Evolutionary conservation across 1,140 invertebrate species (phyloP), one percentile per base, ranked within the genome.

Genomic region (Acromyrmex charruanus): DNA sequence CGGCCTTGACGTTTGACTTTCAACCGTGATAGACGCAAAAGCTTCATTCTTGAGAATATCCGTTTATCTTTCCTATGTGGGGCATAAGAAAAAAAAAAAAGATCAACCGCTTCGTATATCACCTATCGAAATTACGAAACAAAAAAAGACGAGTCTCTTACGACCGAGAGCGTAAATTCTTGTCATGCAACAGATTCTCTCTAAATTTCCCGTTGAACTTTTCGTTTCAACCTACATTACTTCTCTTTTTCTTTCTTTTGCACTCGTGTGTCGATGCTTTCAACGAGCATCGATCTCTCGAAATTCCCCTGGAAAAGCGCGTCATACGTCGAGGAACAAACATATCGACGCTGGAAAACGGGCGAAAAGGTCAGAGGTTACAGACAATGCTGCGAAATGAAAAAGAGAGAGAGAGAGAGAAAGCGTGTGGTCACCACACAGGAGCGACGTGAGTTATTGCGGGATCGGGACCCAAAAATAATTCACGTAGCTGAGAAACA

Each of bases 371-470:
- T 71, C 35, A 71, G 51, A 81, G 66, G 51, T 81, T 59, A 31
- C 28, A 6, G 61, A 72, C 51, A 58, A 81, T 49, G n/a, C 65
- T 58, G 51, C 28, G 31, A 72, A 44, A 72, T 81, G 49, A 65
- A 35, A 49, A 51, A n/a, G 49, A 25, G 28, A 39, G 31, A 65
- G 44, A 53, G 28, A 79, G 0, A 31, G 28, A 28, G 31, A 31
- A 4, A 31, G 21, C 18, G 21, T 69, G 51, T 21, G 51, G 61
- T 80, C 44, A 21, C 21, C 79, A 18, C 51, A 28, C 35, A n/a
- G 66, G 16, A 81, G 21, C 66, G 35, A 59, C 49, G 35, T 81
- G 79, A 81, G 55, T 72, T 81, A 81, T 81, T 58, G 66, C 79
- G 39, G 39, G 39, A 25, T 49, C 75, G 21, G 51, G 16, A 39